These are phyloP conservation scores for Betta splendens DNA, from an alignment of 2,797 vertebrate genomes.

Conservation along the genomic window DNA sequence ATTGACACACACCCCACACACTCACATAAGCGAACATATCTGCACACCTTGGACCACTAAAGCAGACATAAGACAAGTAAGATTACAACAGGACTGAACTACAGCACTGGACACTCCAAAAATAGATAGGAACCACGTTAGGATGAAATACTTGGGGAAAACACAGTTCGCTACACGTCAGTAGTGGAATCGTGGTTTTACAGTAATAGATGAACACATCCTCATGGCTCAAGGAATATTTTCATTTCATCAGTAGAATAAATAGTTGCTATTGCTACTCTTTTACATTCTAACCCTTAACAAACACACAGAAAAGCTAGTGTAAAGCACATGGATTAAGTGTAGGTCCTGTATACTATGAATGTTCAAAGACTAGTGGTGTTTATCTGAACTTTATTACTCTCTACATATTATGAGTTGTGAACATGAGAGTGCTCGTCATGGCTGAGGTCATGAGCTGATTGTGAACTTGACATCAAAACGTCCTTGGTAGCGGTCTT, in stretches of 20 bases:
- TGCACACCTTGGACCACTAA: slow-evolving; percentile 92
- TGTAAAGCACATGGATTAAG: slow-evolving; percentile 99
- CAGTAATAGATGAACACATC: slow-evolving; percentile 97
- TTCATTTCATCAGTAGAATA: slow-evolving; percentile 99
- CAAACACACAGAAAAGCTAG: slow-evolving; percentile 98
- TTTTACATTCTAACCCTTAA: slow-evolving; percentile 98
- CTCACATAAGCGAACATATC: slow-evolving; percentile 55
- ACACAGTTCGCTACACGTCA: slow-evolving; percentile 96
- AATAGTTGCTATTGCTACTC: slow-evolving; percentile 99
- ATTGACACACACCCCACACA: slow-evolving; percentile 64
- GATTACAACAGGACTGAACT: slow-evolving; percentile 90
- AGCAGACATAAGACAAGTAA: slow-evolving; percentile 92
- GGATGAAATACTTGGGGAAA: slow-evolving; percentile 91
- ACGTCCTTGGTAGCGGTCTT: slow-evolving; percentile 98
- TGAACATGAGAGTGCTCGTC: slow-evolving; percentile 82
- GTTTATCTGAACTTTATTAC: slow-evolving; percentile 80
- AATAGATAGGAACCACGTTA: slow-evolving; percentile 89
- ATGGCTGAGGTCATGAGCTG: slow-evolving; percentile 89
- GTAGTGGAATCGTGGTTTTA: slow-evolving; percentile 99
- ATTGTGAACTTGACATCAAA: slow-evolving; percentile 95
- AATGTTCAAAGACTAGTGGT: slow-evolving; percentile 99
- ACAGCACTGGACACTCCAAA: slow-evolving; percentile 91
- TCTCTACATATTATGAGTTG: slow-evolving; percentile 75
- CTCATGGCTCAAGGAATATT: slow-evolving; percentile 99
- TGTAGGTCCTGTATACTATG: slow-evolving; percentile 99